Conservation (phyloP, 2,797 vertebrate genomes). For the Meriones psammophilus region DNA sequence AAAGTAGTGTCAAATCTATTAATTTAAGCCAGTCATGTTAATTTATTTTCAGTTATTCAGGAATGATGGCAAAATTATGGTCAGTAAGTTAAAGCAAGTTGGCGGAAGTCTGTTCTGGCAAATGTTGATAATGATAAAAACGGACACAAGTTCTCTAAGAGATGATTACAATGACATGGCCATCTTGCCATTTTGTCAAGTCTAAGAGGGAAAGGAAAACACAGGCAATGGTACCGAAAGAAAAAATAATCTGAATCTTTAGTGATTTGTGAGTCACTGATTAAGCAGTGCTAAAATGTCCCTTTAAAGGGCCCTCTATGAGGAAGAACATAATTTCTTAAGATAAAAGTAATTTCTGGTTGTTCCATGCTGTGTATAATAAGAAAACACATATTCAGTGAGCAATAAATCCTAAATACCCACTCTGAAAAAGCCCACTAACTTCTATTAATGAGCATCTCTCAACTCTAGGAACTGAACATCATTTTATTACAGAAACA, state of each 20-base stretch:
- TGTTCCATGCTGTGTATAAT: not conserved
- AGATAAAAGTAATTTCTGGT: not conserved
- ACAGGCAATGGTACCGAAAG: not conserved
- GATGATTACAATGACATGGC: not conserved
- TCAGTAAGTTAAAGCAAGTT: constrained; percentile 1
- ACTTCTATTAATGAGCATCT: constrained; percentile 50
- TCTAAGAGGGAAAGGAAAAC: not conserved
- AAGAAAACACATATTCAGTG: constrained; percentile 12
- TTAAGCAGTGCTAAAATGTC: not conserved
- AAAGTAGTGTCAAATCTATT: not conserved
- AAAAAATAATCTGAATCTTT: not conserved
- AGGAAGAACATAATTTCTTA: constrained; percentile 32
- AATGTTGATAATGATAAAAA: not conserved
- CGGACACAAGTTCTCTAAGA: not conserved
- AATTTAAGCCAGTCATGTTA: not conserved
- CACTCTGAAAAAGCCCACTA: constrained; percentile 38
- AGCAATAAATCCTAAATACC: not conserved
- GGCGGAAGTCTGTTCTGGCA: not conserved
- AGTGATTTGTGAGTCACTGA: not conserved
- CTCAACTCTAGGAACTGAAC: not conserved
- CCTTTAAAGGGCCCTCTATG: not conserved
- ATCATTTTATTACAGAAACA: not conserved
- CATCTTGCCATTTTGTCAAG: not conserved
- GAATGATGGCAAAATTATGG: not conserved
- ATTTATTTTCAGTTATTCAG: constrained; percentile 3